Conservation (phyloP, 2,888 invertebrate species). For the Drosophila merina region DNA sequence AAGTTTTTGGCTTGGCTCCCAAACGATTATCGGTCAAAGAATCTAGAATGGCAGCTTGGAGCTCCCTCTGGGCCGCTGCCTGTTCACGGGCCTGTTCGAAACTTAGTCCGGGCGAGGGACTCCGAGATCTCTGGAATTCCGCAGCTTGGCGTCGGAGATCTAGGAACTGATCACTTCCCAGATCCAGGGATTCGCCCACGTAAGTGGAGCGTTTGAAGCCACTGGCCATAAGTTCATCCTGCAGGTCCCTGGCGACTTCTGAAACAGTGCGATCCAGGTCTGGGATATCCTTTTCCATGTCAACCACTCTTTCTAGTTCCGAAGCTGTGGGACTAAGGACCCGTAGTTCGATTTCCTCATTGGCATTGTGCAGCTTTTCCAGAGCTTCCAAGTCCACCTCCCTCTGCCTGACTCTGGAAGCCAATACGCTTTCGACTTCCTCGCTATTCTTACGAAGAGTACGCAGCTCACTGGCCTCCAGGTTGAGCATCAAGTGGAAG, state of each 20-base stretch:
- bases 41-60: slow-evolving; percentile 79
- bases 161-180: slow-evolving; percentile 71
- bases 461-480: slow-evolving; percentile 61
- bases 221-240: slow-evolving; percentile 69
- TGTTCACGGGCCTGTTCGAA: slow-evolving; percentile 52
- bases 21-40: slow-evolving; percentile 66
- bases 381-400: slow-evolving; percentile 77
- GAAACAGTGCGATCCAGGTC: slow-evolving; percentile 80
- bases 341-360: slow-evolving; percentile 75
- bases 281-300: slow-evolving; percentile 20
- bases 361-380: slow-evolving; percentile 65
- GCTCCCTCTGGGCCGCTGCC: slow-evolving; percentile 65
- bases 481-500: slow-evolving; percentile 75
- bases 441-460: slow-evolving; percentile 59
- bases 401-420: slow-evolving; percentile 62
- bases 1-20: slow-evolving; percentile 77
- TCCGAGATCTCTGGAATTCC: slow-evolving; percentile 75
- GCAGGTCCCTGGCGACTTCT: slow-evolving; percentile 77
- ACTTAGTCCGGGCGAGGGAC: slow-evolving; percentile 69
- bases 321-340: slow-evolving; percentile 56
- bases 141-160: slow-evolving; percentile 67
- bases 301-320: slow-evolving; percentile 30
- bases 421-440: slow-evolving; percentile 67
- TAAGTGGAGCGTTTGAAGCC: slow-evolving; percentile 82
- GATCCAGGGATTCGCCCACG: slow-evolving; percentile 82